Conservation (phyloP, 2,888 invertebrate genomes). For the Subacronicta megacephala region DNA sequence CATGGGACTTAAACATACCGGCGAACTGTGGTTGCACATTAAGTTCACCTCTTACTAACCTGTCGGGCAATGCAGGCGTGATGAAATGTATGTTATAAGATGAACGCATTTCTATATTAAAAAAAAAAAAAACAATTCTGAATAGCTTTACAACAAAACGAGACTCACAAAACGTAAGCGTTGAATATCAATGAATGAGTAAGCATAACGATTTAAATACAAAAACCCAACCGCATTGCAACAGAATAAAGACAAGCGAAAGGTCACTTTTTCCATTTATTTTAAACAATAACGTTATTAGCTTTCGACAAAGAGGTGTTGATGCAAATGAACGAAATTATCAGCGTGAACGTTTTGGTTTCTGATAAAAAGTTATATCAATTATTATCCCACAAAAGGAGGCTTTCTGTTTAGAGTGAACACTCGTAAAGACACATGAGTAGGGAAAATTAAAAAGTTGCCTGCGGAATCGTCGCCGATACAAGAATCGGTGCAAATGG, state of each 20-base stretch:
- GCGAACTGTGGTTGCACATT: too few relatives aligned
- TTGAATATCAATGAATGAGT: conserved; percentile 40
- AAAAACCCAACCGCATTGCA: conserved; percentile 41
- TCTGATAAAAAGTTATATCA: conserved; percentile 65
- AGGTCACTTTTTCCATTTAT: conserved; percentile 47
- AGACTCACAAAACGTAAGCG: conserved; percentile 30
- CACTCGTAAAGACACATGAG: conserved; percentile 64
- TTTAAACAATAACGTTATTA: conserved; percentile 52
- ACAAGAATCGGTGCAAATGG: conserved; percentile 76
- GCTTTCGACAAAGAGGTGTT: conserved; percentile 53
- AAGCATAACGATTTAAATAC: conserved; percentile 45
- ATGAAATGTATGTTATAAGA: too few relatives aligned
- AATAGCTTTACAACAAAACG: conserved; percentile 8
- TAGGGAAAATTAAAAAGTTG: conserved; percentile 78
- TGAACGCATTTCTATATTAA: too few relatives aligned
- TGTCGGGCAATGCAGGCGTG: too few relatives aligned
- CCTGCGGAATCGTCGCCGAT: conserved; percentile 70
- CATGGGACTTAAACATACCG: too few relatives aligned
- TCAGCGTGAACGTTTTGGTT: conserved; percentile 60
- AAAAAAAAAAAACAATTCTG: background rate
- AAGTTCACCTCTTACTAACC: too few relatives aligned
- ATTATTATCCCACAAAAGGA: conserved; percentile 70
- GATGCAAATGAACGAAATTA: conserved; percentile 66
- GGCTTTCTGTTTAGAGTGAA: conserved; percentile 62
- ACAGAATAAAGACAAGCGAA: conserved; percentile 34